phyloP scores from a whole-genome alignment of 2,113 vertebrate species.

The Campylomormyrus numenius region DNA sequence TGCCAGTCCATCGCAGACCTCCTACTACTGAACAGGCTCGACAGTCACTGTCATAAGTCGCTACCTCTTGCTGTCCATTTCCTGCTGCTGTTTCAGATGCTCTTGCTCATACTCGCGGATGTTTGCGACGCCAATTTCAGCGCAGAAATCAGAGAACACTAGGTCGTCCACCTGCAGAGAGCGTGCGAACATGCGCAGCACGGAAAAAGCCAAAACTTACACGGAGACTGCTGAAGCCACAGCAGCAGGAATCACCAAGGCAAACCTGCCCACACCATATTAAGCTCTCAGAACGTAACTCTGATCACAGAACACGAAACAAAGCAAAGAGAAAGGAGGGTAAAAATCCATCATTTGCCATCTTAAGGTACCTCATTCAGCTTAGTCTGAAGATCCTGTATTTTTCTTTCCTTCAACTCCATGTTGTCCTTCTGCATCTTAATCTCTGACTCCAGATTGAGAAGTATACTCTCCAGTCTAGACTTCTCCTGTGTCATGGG shows the following conservation, averaged over 20 bases:
- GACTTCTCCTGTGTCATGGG: slow-evolving; percentile 74
- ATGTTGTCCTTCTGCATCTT: slow-evolving; percentile 63
- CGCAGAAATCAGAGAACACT: slow-evolving; percentile 83
- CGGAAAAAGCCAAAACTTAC: neutral
- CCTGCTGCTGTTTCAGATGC: slow-evolving; percentile 68
- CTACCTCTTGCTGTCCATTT: slow-evolving; percentile 79
- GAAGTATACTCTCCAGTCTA: slow-evolving; percentile 72
- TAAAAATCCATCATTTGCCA: neutral
- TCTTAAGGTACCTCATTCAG: slow-evolving; percentile 58
- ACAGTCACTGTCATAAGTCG: neutral
- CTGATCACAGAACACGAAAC: neutral
- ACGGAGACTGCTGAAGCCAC: neutral
- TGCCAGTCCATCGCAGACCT: neutral
- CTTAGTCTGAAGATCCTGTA: slow-evolving; percentile 55
- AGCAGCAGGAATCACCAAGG: neutral
- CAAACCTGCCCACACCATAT: neutral
- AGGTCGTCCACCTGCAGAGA: slow-evolving; percentile 73
- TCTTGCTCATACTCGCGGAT: slow-evolving; percentile 85
- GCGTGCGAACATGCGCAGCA: neutral
- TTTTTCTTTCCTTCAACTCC: slow-evolving; percentile 54
- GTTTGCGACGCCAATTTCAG: slow-evolving; percentile 76
- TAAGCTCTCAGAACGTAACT: neutral
- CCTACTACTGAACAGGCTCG: neutral
- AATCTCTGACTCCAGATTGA: slow-evolving; percentile 69
- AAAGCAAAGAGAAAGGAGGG: neutral